Base-by-base conservation (phyloP, 2,113 vertebrate species). In the Herpailurus yagouaroundi region DNA sequence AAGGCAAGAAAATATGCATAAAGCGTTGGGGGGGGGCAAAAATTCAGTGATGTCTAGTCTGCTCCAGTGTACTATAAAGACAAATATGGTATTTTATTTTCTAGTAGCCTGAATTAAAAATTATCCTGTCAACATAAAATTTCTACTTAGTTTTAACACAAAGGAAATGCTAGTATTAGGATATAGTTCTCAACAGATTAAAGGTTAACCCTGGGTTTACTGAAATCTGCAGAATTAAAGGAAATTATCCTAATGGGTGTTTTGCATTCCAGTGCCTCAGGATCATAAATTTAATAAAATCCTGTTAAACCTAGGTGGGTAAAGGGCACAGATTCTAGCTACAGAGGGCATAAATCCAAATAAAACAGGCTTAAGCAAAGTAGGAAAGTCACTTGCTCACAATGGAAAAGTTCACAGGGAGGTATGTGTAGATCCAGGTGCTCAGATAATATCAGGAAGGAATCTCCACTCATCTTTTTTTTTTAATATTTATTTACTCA, bases 271-370 rank as follows among this genome's bases (percentile, higher is more conserved):
- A 85, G 5, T 85, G 8, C 36, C 55, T 87, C 4, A 16, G 10
- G 29, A 90, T 92, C 50, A 81, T 15, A 87, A 92, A 68, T 69
- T 69, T 84, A 89, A 95, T 77, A 83, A 81, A 95, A 83, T 38
- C n/a, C 3, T 41, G 29, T 55, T 89, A 94, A 74, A 57, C 11
- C 18, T 64, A n/a, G 2, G 16, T 89, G 31, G 19, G 13, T 19
- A 85, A 80, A 81, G 29, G 6, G n/a, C 38, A 82, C 21, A 93
- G 15, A 50, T 76, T 81, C 50, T 85, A 45, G 8, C 38, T 82
- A 45, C 18, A 77, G 19, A 64, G 57, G 15, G 63, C 69, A 89
- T n/a, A 73, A 84, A 87, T 52, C 45, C 89, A 95, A 97, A 76
- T 38, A 68, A 97, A 85, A 91, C 15, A 76, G 91, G 23, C 18